Evolutionary conservation across 2,888 invertebrate genomes (phyloP).

Genomic region (Tipula helvola): DNA sequence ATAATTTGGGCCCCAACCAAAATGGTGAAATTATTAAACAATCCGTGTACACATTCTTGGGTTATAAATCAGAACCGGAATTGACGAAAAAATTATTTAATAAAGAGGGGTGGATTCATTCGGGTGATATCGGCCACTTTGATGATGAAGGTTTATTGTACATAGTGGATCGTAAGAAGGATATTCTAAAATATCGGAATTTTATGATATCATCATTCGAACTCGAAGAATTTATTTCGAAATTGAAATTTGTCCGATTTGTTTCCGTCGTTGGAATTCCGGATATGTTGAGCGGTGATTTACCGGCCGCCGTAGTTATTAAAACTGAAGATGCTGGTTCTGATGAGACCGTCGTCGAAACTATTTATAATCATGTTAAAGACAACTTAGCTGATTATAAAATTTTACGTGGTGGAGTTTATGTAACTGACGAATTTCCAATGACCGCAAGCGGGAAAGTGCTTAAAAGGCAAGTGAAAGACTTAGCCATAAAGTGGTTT

Average conservation of each 20-base stretch:
- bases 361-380: background rate
- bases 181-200: too few species aligned
- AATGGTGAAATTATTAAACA: background rate
- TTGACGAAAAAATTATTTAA: background rate
- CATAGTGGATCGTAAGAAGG: constrained; percentile 24
- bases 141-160: constrained; percentile 29
- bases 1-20: background rate
- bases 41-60: background rate
- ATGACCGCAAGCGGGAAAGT: background rate
- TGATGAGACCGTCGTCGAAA: background rate
- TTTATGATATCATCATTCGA: constrained; percentile 23
- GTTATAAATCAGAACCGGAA: constrained; percentile 8
- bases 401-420: background rate
- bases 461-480: background rate
- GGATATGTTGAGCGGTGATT: background rate
- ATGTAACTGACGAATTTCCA: background rate
- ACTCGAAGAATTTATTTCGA: constrained; percentile 25
- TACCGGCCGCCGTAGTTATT: constrained; percentile 12
- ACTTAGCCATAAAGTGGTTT: background rate
- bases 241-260: background rate
- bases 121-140: constrained; percentile 33
- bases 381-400: background rate
- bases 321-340: background rate
- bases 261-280: constrained; percentile 11
- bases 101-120: constrained; percentile 24